Conservation (phyloP, 64 coral and sea anemone species). For the Montipora cactus region DNA sequence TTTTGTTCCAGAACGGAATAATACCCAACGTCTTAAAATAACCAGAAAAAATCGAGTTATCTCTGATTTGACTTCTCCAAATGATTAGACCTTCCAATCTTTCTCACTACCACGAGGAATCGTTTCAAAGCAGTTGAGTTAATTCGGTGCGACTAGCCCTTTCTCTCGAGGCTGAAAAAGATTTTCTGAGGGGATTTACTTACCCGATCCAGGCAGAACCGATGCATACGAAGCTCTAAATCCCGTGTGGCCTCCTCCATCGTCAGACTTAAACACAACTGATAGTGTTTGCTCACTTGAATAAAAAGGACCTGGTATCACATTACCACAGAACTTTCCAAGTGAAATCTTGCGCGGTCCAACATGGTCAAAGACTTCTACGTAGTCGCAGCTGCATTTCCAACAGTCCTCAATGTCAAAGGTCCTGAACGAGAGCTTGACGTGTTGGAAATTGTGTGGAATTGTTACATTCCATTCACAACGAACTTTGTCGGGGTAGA, state of each 20-base stretch:
- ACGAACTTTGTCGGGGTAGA: background rate
- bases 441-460: background rate
- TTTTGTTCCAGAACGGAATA: too few species aligned
- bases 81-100: too few species aligned
- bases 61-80: too few species aligned
- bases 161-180: too few species aligned
- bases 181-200: background rate
- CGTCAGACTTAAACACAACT: slow-evolving; percentile 58
- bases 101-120: too few species aligned
- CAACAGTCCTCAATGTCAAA: slow-evolving; percentile 54
- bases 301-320: slow-evolving; percentile 39
- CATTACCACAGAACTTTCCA: slow-evolving; percentile 49
- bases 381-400: slow-evolving; percentile 40
- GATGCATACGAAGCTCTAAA: slow-evolving; percentile 27
- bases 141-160: too few species aligned
- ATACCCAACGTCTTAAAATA: too few species aligned
- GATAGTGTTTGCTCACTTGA: slow-evolving; percentile 16
- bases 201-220: slow-evolving; percentile 34
- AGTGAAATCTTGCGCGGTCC: slow-evolving; percentile 17
- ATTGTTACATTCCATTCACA: slow-evolving; percentile 9
- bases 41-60: too few species aligned
- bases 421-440: slow-evolving; percentile 21
- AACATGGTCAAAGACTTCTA: slow-evolving; percentile 42
- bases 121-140: too few species aligned
- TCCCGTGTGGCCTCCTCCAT: slow-evolving; percentile 23